These are phyloP conservation scores for Hesperophylax magnus DNA, from an alignment of 1,140 invertebrate genomes.

Conservation along the genomic window DNA sequence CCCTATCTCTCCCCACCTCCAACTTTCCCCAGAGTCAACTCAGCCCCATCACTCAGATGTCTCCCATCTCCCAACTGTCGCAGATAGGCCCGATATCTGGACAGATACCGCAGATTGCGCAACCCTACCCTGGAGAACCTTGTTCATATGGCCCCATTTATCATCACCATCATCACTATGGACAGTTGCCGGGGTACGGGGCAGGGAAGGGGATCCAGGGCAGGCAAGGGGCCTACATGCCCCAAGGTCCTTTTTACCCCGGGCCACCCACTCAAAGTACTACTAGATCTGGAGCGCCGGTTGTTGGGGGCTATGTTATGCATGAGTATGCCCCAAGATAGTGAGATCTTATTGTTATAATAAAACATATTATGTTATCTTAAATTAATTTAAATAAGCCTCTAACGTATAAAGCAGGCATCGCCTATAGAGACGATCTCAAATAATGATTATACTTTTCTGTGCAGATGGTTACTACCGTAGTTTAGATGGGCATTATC, in stretches of 20 bases:
- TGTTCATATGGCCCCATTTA: constrained; percentile 53
- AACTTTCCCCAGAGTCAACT: constrained; percentile 22
- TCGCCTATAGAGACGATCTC: no score
- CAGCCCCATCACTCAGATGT: background rate
- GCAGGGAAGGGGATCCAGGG: constrained; percentile 2
- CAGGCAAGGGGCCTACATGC: constrained; percentile 32
- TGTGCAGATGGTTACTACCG: no score
- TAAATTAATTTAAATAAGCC: no score
- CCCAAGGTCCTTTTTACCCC: constrained; percentile 43
- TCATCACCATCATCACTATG: constrained; percentile 45
- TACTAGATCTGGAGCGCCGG: constrained; percentile 4
- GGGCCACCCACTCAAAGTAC: constrained; percentile 11
- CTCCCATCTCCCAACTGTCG: constrained; percentile 1
- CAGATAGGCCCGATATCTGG: background rate
- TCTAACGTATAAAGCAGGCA: no score
- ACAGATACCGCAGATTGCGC: constrained; percentile 40
- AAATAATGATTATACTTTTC: no score
- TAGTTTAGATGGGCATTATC: no score
- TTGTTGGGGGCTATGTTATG: constrained; percentile 7
- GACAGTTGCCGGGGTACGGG: constrained; percentile 25
- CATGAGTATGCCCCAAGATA: constrained; percentile 54
- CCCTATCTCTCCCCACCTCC: constrained; percentile 29
- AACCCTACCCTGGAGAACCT: constrained; percentile 49
- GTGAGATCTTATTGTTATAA: background rate
- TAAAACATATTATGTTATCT: background rate